These are phyloP conservation scores for Etheostoma perlongum DNA, from an alignment of 2,797 vertebrate species.

Conservation along the genomic window DNA sequence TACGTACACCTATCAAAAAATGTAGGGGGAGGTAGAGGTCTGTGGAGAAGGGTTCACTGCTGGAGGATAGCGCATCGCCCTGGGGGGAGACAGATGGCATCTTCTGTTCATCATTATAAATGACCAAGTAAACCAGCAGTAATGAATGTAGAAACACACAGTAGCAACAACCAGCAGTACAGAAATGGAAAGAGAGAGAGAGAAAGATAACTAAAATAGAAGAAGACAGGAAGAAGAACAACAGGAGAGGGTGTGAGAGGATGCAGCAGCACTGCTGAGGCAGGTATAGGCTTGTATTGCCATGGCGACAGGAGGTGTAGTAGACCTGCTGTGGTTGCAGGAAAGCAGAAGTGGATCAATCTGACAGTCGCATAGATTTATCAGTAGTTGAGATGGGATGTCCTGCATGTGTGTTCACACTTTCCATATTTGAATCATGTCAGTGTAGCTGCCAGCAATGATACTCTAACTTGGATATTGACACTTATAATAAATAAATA, in stretches of 20 bases:
- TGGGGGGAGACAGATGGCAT: conserved; percentile 61
- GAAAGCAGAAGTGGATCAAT: conserved; percentile 21
- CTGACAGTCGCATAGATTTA: not conserved
- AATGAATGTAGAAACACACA: not conserved
- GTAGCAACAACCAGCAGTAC: not conserved
- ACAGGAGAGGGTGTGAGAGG: not conserved
- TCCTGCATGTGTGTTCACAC: conserved; percentile 1
- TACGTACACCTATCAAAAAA: conserved; percentile 58
- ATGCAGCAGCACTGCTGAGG: not conserved
- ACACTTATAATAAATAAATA: not conserved
- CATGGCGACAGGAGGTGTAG: conserved; percentile 17
- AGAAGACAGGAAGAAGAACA: not conserved
- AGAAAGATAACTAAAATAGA: not conserved
- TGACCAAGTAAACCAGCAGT: not conserved
- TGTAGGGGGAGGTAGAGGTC: conserved; percentile 79
- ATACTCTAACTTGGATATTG: not conserved
- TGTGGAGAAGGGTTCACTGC: conserved; percentile 81
- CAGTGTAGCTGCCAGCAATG: not conserved
- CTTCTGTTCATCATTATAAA: conserved; percentile 6
- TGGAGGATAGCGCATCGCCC: conserved; percentile 81
- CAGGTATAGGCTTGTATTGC: not conserved
- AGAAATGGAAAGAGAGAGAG: not conserved
- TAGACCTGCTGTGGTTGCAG: conserved; percentile 37
- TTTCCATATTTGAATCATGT: not conserved
- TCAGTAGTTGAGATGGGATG: conserved; percentile 6